A percentile compares a stretch with the other conserved stretches of the same genome.
Evolutionary conservation across 2,113 vertebrate species (phyloP).

Genomic region (Sarotherodon lohbergeri): DNA sequence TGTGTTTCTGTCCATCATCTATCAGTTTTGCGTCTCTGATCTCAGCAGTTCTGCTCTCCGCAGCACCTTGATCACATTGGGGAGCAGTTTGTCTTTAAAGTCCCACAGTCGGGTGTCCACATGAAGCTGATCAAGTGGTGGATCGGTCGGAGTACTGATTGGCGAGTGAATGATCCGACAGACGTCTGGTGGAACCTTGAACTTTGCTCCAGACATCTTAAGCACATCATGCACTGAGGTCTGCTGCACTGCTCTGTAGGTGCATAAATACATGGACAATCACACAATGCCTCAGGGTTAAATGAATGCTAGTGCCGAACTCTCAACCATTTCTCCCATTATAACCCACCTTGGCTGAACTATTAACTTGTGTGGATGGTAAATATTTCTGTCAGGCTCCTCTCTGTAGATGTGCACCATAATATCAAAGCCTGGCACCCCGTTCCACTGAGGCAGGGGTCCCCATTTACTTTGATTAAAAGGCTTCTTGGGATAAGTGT

Average conservation of each 20-base stretch:
- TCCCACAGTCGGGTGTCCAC: slow-evolving; percentile 39
- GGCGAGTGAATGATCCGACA: background rate
- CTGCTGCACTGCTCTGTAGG: background rate
- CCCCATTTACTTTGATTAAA: slow-evolving; percentile 43
- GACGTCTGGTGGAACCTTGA: background rate
- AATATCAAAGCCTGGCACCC: slow-evolving; percentile 73
- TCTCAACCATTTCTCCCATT: background rate
- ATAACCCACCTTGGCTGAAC: slow-evolving; percentile 50
- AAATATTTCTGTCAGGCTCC: background rate
- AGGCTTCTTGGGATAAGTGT: slow-evolving; percentile 61
- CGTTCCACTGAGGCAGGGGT: slow-evolving; percentile 55
- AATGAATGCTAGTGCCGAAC: background rate
- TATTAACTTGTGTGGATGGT: slow-evolving; percentile 61
- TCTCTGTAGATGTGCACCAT: slow-evolving; percentile 70
- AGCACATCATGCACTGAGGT: background rate
- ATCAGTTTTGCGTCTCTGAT: background rate
- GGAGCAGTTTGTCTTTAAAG: slow-evolving; percentile 9
- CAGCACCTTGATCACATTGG: slow-evolving; percentile 9
- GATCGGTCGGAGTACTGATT: background rate
- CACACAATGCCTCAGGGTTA: background rate
- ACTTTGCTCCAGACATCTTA: background rate
- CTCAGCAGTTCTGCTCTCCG: background rate
- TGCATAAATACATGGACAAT: background rate
- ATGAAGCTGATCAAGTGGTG: background rate
- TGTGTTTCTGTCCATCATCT: background rate